Evolutionary conservation across 2,113 vertebrate genomes (phyloP).

Genomic region (Laterallus jamaicensis): DNA sequence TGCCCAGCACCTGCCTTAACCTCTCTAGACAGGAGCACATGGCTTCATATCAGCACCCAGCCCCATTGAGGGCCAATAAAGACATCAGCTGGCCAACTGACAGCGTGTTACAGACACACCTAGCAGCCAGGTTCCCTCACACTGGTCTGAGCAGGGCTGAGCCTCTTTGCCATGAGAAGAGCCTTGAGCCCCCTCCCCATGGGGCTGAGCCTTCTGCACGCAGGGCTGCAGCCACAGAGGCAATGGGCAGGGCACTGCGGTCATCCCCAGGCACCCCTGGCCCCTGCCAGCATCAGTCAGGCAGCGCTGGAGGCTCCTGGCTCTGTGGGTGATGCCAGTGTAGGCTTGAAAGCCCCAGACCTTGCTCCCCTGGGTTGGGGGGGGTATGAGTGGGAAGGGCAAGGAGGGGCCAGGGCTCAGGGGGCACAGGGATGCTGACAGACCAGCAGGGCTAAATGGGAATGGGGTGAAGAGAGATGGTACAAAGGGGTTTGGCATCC

Average conservation of each 20-base stretch:
- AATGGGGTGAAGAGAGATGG: neutral
- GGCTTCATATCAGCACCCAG: neutral
- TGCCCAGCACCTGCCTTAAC: neutral
- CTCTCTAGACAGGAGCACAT: neutral
- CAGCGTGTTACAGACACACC: fast-evolving
- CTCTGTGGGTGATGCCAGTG: neutral
- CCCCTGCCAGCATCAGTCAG: fast-evolving
- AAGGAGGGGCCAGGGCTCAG: neutral
- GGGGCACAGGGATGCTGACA: neutral
- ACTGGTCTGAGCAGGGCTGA: fast-evolving
- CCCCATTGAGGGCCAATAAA: neutral
- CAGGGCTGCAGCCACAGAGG: neutral
- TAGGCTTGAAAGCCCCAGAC: neutral
- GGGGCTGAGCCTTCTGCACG: neutral
- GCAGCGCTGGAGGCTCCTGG: neutral
- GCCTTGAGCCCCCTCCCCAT: neutral
- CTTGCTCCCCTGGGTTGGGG: neutral
- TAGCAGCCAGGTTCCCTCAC: fast-evolving
- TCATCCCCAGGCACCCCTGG: neutral
- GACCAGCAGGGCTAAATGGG: neutral
- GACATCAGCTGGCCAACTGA: neutral
- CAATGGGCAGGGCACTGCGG: neutral
- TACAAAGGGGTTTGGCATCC: fast-evolving
- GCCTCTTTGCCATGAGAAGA: fast-evolving
- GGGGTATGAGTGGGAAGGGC: neutral